Evolutionary conservation across 2,888 invertebrate species (phyloP).

Genomic region (Ferdinandea cuprea): DNA sequence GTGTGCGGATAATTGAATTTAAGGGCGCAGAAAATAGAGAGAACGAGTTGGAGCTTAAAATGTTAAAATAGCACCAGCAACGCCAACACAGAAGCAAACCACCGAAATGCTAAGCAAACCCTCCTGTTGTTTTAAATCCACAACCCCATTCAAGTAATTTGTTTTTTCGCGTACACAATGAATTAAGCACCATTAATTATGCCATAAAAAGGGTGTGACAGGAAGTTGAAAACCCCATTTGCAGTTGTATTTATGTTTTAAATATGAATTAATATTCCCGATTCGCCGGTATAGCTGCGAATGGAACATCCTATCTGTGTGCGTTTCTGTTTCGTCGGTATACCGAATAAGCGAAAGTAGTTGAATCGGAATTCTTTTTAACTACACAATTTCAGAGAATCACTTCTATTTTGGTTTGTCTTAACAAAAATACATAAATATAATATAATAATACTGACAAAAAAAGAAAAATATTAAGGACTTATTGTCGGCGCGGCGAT

Average conservation of each 20-base stretch:
- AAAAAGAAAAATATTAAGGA: constrained; percentile 28
- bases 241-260: constrained; percentile 50
- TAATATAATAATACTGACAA: constrained; percentile 49
- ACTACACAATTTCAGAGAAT: constrained; percentile 42
- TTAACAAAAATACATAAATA: constrained; percentile 27
- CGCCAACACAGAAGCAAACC: constrained; percentile 32
- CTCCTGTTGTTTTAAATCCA: constrained; percentile 25
- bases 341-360: constrained; percentile 46
- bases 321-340: constrained; percentile 36
- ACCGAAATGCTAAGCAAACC: constrained; percentile 55
- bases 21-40: constrained; percentile 4
- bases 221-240: constrained; percentile 49
- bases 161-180: constrained; percentile 29
- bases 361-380: constrained; percentile 67
- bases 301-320: constrained; percentile 9
- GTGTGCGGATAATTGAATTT: constrained; percentile 49
- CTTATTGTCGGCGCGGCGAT: constrained; percentile 3
- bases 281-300: constrained; percentile 10
- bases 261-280: constrained; percentile 62
- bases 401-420: constrained; percentile 47
- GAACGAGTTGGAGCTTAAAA: constrained; percentile 19
- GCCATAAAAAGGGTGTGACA: neutral
- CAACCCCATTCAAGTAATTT: constrained; percentile 42
- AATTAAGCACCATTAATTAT: constrained; percentile 60
- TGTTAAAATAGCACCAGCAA: constrained; percentile 3